A percentile compares a stretch with the other conserved stretches of the same genome.
Conservation (phyloP, 2,797 vertebrate species). For the Sylvilagus floridanus region DNA sequence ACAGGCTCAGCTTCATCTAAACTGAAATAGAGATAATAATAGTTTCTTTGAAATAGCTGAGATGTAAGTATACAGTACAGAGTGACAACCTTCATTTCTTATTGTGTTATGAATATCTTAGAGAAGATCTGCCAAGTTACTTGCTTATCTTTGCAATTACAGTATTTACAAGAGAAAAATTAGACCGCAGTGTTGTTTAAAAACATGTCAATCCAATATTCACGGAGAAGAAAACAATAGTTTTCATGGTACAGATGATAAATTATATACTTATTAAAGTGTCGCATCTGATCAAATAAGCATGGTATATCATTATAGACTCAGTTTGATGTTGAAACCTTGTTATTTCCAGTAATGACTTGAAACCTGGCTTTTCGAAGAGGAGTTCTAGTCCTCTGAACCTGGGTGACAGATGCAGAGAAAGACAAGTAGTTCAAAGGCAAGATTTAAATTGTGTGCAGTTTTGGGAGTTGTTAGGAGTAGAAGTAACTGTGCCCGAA, state of each 20-base stretch:
- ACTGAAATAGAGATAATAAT: constrained; percentile 76
- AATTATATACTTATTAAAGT: constrained; percentile 77
- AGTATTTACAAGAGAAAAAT: constrained; percentile 71
- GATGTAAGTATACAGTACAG: constrained; percentile 61
- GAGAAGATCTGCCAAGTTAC: constrained; percentile 53
- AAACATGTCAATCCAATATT: constrained; percentile 77
- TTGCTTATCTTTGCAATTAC: constrained; percentile 72
- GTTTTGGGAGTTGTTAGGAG: constrained; percentile 20
- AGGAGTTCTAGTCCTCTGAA: not conserved
- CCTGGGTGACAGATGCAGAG: not conserved
- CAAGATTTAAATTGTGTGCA: constrained; percentile 51
- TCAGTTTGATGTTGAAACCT: constrained; percentile 68
- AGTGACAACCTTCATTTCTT: constrained; percentile 76
- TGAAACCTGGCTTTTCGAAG: constrained; percentile 36
- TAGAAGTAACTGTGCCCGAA: constrained; percentile 39
- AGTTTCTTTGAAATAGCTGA: constrained; percentile 67
- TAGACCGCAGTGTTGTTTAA: constrained; percentile 70
- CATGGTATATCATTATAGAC: constrained; percentile 65
- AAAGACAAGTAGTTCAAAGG: constrained; percentile 41
- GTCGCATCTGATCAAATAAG: constrained; percentile 62
- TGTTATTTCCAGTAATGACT: constrained; percentile 71
- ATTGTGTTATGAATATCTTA: constrained; percentile 64
- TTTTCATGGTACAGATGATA: constrained; percentile 68
- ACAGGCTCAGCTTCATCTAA: constrained; percentile 60
- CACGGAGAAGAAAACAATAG: constrained; percentile 70